Conservation (phyloP, 2,888 invertebrate genomes). For the Aphidius colemani region DNA sequence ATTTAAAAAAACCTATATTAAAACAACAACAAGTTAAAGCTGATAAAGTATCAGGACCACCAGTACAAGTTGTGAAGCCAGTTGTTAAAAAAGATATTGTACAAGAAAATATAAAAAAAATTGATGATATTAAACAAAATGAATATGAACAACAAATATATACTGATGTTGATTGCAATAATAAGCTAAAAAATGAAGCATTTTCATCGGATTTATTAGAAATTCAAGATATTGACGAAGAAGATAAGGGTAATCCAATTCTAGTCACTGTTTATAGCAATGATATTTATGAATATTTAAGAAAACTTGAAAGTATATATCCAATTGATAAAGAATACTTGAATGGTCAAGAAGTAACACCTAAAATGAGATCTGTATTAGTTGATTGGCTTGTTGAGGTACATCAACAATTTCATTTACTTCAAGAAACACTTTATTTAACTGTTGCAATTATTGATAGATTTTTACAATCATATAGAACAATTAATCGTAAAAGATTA, state of each 20-base stretch:
- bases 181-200: constrained; percentile 39
- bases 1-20: constrained; percentile 37
- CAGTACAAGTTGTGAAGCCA: constrained; percentile 42
- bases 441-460: constrained; percentile 88
- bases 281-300: constrained; percentile 87
- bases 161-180: constrained; percentile 12
- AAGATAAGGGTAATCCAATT: constrained; percentile 75
- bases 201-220: constrained; percentile 50
- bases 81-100: constrained; percentile 35
- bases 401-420: constrained; percentile 81
- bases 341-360: constrained; percentile 72
- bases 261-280: constrained; percentile 84
- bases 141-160: constrained; percentile 3
- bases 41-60: constrained; percentile 37
- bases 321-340: constrained; percentile 71
- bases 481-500: constrained; percentile 71
- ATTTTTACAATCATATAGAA: constrained; percentile 75
- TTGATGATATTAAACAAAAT: neutral
- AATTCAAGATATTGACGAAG: constrained; percentile 76
- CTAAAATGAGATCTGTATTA: constrained; percentile 86
- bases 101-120: constrained; percentile 23
- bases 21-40: constrained; percentile 31
- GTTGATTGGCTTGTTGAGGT: constrained; percentile 96
- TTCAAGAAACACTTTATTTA: constrained; percentile 88
- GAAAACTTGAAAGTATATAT: constrained; percentile 73